Conservation (phyloP, 2,888 invertebrate genomes). For the Chymomyza amoena region DNA sequence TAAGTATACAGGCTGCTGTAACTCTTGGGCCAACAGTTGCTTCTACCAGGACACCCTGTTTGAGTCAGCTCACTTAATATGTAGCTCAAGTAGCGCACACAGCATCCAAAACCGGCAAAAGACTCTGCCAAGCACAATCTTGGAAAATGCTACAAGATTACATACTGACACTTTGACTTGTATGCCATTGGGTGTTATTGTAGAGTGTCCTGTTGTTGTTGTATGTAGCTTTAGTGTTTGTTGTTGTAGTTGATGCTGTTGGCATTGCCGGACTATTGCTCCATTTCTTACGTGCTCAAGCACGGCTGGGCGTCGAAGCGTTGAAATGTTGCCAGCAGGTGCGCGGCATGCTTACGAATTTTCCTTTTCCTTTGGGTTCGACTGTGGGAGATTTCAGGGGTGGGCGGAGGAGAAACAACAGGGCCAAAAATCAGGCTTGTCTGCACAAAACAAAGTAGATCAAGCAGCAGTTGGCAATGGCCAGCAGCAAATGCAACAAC, state of each 20-base stretch:
- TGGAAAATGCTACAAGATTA: constrained; percentile 66
- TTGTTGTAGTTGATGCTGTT: constrained; percentile 18
- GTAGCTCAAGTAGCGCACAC: constrained; percentile 42
- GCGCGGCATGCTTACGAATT: constrained; percentile 44
- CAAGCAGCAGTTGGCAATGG: constrained; percentile 9
- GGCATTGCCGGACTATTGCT: constrained; percentile 46
- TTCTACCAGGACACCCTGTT: background rate
- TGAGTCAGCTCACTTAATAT: constrained; percentile 37
- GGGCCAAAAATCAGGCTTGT: constrained; percentile 9
- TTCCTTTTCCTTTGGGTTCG: constrained; percentile 9
- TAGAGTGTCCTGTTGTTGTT: constrained; percentile 12
- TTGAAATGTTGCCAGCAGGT: constrained; percentile 70
- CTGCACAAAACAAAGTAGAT: constrained; percentile 23
- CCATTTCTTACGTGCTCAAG: constrained; percentile 57
- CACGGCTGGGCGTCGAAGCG: constrained; percentile 15
- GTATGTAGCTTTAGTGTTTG: background rate
- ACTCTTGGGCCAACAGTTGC: background rate
- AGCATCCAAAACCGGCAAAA: constrained; percentile 20
- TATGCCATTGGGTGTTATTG: background rate
- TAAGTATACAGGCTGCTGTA: background rate
- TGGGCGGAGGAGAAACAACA: background rate
- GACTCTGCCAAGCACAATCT: constrained; percentile 50
- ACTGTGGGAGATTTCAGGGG: background rate
- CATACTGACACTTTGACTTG: constrained; percentile 70
- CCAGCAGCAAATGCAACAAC: background rate